These are phyloP conservation scores for Ictidomys tridecemlineatus DNA, from an alignment of 2,113 vertebrate genomes.

Conservation along the genomic window DNA sequence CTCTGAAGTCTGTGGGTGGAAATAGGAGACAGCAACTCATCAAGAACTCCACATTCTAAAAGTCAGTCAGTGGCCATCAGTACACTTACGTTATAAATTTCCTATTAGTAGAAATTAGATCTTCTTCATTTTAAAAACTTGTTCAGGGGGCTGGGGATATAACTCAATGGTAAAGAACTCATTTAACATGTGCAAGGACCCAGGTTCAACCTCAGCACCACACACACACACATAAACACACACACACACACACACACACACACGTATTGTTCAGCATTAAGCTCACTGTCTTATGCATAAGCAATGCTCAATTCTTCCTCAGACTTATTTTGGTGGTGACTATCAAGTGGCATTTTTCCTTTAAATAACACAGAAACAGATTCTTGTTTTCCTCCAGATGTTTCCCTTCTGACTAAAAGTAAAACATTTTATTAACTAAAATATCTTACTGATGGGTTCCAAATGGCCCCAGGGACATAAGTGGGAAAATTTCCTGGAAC, in stretches of 20 bases:
- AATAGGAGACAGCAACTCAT: neutral
- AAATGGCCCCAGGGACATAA: slow-evolving; percentile 47
- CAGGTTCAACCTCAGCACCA: too few species aligned
- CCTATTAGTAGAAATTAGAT: neutral
- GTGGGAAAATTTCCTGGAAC: slow-evolving; percentile 23
- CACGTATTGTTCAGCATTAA: neutral
- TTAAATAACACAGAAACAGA: slow-evolving; percentile 36
- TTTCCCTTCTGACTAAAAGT: slow-evolving; percentile 40
- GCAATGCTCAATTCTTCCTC: neutral
- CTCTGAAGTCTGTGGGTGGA: neutral
- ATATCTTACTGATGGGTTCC: slow-evolving; percentile 56
- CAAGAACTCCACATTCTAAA: neutral
- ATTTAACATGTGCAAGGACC: too few species aligned
- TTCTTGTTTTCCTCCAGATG: slow-evolving; percentile 52
- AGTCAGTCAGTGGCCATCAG: neutral
- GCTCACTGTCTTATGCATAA: neutral
- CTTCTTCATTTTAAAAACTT: neutral
- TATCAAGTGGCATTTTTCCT: slow-evolving; percentile 42
- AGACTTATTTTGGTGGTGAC: neutral
- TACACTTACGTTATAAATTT: neutral
- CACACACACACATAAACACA: too few species aligned
- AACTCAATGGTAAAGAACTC: too few species aligned
- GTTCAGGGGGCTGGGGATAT: neutral
- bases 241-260: neutral
- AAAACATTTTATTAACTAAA: slow-evolving; percentile 65